phyloP scores from a whole-genome alignment of 23 tunicate species.

The Ascidia mentula region DNA sequence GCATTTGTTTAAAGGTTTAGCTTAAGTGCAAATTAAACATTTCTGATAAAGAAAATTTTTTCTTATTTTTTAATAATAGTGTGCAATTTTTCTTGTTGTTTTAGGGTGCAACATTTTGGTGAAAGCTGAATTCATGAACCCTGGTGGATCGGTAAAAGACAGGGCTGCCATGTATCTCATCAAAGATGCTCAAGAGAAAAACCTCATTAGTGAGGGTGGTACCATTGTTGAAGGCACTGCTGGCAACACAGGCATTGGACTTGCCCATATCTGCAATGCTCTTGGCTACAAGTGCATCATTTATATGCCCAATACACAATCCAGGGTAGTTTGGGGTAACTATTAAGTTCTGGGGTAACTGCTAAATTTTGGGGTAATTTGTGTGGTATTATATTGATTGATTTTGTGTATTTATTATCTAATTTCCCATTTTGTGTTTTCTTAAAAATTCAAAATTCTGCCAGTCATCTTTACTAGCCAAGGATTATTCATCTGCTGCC shows the following conservation, averaged over 20 bases:
- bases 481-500: too few species aligned
- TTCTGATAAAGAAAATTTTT: not conserved
- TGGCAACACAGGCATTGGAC: slow-evolving; percentile 96
- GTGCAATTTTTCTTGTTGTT: too few species aligned
- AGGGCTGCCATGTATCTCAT: slow-evolving; percentile 86
- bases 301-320: slow-evolving; percentile 94
- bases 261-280: slow-evolving; percentile 95
- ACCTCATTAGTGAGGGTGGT: slow-evolving; percentile 58
- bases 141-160: slow-evolving; percentile 97
- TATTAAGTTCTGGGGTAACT: too few species aligned
- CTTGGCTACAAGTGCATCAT: slow-evolving; percentile 93
- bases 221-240: slow-evolving; percentile 98
- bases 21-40: not conserved
- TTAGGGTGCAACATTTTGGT: slow-evolving; percentile 82
- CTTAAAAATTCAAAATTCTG: too few species aligned
- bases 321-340: slow-evolving; percentile 53
- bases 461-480: too few species aligned
- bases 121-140: slow-evolving; percentile 92
- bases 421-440: too few species aligned
- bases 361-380: too few species aligned
- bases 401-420: too few species aligned
- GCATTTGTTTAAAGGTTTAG: too few species aligned
- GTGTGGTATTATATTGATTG: too few species aligned
- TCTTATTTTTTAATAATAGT: not conserved
- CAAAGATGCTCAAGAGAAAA: slow-evolving; percentile 87